phyloP scores from a whole-genome alignment of 2,888 invertebrate species.

The Habroteleia sp. region DNA sequence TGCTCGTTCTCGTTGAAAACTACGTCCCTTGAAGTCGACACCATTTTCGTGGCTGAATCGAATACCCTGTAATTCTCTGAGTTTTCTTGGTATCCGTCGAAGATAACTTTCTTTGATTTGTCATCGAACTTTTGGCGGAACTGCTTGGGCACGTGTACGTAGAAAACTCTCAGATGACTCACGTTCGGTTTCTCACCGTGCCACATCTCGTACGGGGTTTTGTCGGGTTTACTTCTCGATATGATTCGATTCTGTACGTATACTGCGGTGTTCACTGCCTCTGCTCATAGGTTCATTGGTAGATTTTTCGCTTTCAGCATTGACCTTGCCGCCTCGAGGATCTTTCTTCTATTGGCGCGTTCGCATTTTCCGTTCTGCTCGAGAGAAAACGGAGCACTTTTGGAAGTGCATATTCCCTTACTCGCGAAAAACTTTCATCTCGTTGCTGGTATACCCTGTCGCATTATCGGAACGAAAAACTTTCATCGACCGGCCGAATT shows the following conservation, averaged over 20 bases:
- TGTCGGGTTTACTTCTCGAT: background rate
- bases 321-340: too few species aligned
- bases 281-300: constrained; percentile 50
- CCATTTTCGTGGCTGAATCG: background rate
- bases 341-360: constrained; percentile 1
- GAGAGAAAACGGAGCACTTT: constrained; percentile 50
- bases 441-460: too few species aligned
- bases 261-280: constrained; percentile 56
- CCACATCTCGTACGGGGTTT: background rate
- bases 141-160: too few species aligned
- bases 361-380: constrained; percentile 55
- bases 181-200: background rate
- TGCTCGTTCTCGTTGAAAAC: background rate
- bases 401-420: constrained; percentile 43
- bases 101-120: too few species aligned
- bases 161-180: too few species aligned
- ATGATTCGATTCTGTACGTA: background rate
- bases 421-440: too few species aligned
- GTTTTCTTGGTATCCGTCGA: too few species aligned
- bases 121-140: too few species aligned
- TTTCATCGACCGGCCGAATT: too few species aligned
- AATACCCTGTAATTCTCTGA: background rate
- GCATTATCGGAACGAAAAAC: too few species aligned
- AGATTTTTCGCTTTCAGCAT: background rate
- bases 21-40: background rate